Conservation (phyloP, 1,140 invertebrate species). For the Heliothis subflexa region DNA sequence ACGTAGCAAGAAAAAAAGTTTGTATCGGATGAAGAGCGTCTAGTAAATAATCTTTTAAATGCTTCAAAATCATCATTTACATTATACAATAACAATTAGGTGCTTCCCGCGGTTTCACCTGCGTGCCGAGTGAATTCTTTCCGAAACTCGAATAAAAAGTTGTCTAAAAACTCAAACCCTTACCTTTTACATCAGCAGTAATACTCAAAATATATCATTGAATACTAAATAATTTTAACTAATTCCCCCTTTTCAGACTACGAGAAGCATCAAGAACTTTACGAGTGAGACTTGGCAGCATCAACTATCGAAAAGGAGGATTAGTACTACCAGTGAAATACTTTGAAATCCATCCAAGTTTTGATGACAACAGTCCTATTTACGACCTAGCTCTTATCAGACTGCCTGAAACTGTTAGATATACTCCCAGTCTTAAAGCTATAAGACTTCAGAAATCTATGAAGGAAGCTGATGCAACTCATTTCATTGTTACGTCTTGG, state of each 20-base stretch:
- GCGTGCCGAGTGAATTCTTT: too few species aligned
- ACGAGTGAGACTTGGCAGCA: constrained; percentile 68
- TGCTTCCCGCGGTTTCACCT: too few species aligned
- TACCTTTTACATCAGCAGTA: too few species aligned
- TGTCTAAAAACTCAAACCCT: too few species aligned
- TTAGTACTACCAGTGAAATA: constrained; percentile 63
- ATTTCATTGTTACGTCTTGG: constrained; percentile 70
- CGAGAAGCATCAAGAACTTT: constrained; percentile 62
- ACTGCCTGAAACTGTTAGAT: constrained; percentile 57
- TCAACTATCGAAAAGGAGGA: constrained; percentile 72
- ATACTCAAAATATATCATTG: background rate
- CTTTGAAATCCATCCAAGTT: constrained; percentile 72
- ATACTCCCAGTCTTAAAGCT: constrained; percentile 60
- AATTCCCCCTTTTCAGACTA: constrained; percentile 55
- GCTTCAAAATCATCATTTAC: too few species aligned
- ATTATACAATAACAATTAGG: too few species aligned
- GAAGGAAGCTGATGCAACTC: constrained; percentile 53
- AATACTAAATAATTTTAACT: background rate
- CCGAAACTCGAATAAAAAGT: too few species aligned
- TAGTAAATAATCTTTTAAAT: too few species aligned
- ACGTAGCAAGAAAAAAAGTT: too few species aligned
- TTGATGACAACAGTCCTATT: constrained; percentile 67
- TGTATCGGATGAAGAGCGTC: too few species aligned
- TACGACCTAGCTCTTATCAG: constrained; percentile 70
- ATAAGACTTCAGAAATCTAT: constrained; percentile 56